Base-by-base conservation (phyloP, 2,113 vertebrate genomes). In the Antechinus flavipes region DNA sequence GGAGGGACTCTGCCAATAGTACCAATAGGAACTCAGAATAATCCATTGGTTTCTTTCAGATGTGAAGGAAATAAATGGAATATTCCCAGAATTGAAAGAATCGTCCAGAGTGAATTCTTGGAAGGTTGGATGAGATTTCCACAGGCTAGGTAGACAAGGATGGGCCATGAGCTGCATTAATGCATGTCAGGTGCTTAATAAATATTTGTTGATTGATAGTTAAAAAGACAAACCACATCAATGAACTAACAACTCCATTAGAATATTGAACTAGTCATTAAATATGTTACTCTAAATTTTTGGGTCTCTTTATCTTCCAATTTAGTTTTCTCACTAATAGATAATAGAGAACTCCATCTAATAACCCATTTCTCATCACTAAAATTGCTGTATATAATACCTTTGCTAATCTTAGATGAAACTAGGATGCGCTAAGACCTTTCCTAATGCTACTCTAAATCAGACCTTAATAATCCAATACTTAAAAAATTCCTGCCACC, bases 401-500 rank as follows among this genome's bases (percentile, higher is more conserved):
- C n/a, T 94, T 68, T 91, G 19, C 92, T 90, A 89, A 92, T 92
- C 54, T 84, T 96, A 55, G 22, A 53, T 27, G 76, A 91, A 94
- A 90, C 68, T n/a, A 50, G 10, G 50, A 52, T 10, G 30, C 16
- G 23, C 50, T 90, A 94, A 96, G 52, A 42, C 84, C 68, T 22
- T 68, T 10, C 8, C 52, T 89, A 94, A 76, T 84, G 53, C 76
- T n/a, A 25, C 54, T 76, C 53, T 76, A 93, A 93, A 26, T 94
- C 24, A 22, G 49, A 56, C 94, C 47, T 91, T 91, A 54, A 49
- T 90, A 47, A 47, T 89, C 96, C 56, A 97, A 54, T 54, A 55
- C 93, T 97, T 94, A 0, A 94, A 95, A 92, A 96, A 91, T 92
- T 96, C 94, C 96, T 98, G 96, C 93, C 94, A 46, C 91, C 90